phyloP scores from a whole-genome alignment of 2,113 vertebrate species.

The Pseudopipra pipra region DNA sequence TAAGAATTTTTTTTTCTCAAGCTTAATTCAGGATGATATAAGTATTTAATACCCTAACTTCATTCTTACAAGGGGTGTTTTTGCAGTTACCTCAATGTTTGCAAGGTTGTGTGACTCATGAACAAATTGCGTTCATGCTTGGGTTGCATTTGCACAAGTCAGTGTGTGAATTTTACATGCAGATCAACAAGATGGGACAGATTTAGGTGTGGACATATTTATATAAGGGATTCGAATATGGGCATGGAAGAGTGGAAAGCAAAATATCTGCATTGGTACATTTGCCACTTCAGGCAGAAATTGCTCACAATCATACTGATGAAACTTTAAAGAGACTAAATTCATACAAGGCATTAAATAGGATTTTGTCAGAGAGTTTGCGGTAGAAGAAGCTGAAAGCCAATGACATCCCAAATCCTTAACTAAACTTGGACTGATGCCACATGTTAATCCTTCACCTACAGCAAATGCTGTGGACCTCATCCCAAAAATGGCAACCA shows the following conservation, averaged over 20 bases:
- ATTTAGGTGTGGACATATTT: slow-evolving; percentile 75
- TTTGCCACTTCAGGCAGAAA: slow-evolving; percentile 29
- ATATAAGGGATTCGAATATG: slow-evolving; percentile 62
- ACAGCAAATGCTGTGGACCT: background rate
- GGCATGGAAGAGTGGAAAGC: background rate
- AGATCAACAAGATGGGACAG: slow-evolving; percentile 74
- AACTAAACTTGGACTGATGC: slow-evolving; percentile 54
- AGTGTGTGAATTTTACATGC: slow-evolving; percentile 73
- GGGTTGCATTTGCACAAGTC: slow-evolving; percentile 64
- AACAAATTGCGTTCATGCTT: slow-evolving; percentile 68
- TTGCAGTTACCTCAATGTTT: slow-evolving; percentile 66
- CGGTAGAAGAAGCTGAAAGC: slow-evolving; percentile 25
- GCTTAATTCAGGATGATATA: slow-evolving; percentile 34
- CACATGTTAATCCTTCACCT: slow-evolving; percentile 42
- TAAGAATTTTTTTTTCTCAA: slow-evolving; percentile 29
- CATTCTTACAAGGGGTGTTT: slow-evolving; percentile 52
- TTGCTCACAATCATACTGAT: slow-evolving; percentile 29
- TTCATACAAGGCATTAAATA: slow-evolving; percentile 33
- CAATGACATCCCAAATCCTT: slow-evolving; percentile 49
- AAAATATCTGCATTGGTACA: background rate
- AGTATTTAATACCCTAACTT: slow-evolving; percentile 51
- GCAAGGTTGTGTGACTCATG: slow-evolving; percentile 71
- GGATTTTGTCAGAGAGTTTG: slow-evolving; percentile 26
- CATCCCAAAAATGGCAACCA: slow-evolving; percentile 6
- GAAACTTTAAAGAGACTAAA: slow-evolving; percentile 46